Conservation (phyloP, 2,888 invertebrate genomes). For the Colostygia pectinataria region DNA sequence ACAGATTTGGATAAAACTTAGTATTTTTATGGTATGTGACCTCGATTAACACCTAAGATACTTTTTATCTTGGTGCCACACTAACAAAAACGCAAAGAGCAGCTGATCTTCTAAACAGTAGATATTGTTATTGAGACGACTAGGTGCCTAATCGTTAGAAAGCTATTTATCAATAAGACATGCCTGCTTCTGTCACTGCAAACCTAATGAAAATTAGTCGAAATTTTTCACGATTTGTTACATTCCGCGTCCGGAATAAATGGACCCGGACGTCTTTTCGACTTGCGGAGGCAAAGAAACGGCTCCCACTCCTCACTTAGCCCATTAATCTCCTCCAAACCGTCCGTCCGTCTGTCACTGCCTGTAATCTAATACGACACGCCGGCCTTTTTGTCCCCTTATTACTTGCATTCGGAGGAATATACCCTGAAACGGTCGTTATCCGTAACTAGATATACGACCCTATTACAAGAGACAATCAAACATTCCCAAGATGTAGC, state of each 20-base stretch:
- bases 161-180: too few species aligned
- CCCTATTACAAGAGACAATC: slow-evolving; percentile 59
- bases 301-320: slow-evolving; percentile 79
- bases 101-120: too few species aligned
- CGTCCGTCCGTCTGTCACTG: slow-evolving; percentile 77
- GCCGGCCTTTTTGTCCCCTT: slow-evolving; percentile 78
- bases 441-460: slow-evolving; percentile 64
- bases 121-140: too few species aligned
- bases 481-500: slow-evolving; percentile 55
- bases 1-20: too few species aligned
- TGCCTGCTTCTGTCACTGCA: neutral
- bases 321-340: slow-evolving; percentile 77
- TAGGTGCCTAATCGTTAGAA: too few species aligned
- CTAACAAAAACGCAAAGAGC: too few species aligned
- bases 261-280: slow-evolving; percentile 58
- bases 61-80: too few species aligned
- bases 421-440: slow-evolving; percentile 68
- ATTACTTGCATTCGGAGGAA: slow-evolving; percentile 70
- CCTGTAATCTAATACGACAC: slow-evolving; percentile 81
- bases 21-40: too few species aligned
- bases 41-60: too few species aligned
- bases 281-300: slow-evolving; percentile 50
- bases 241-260: slow-evolving; percentile 61
- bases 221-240: slow-evolving; percentile 66
- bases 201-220: slow-evolving; percentile 55